Evolutionary conservation across 2,888 invertebrate genomes (phyloP), one percentile per base, ranked within the genome.

Genomic region (Drosophila merina): DNA sequence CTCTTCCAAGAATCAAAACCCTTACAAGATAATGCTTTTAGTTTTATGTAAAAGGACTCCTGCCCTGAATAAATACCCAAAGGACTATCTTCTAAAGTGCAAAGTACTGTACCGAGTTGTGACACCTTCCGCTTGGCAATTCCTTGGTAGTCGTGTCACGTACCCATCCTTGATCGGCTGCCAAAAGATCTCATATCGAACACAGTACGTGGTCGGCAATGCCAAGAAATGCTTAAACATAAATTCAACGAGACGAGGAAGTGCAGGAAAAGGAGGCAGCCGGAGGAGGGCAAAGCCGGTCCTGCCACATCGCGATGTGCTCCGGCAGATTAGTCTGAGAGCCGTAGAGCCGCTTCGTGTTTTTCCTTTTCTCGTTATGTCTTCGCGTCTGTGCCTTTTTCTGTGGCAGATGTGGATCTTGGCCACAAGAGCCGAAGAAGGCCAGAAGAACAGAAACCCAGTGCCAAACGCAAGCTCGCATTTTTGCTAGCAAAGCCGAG

Each of bases 151-250:
- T 60, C 36, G 62, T 45, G 62, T 70, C 70, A 70, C 54, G 55
- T 12, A 8, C 12, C 8, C 70, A 47, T 70, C 62, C 28, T 36
- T 25, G 20, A 50, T 2, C 25, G n/a, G 55, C 57, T 45, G 60
- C 60, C 66, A 74, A 60, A 55, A 82, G 79, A 77, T 77, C 87
- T 85, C 86, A 77, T 89, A 89, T 89, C 89, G 79, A 81, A 75
- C 60, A 55, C 56, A 71, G 72, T 74, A 80, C 77, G 79, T 77
- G 79, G 82, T 60, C 57, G 60, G 75, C 77, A 74, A 63, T 72
- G 75, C 77, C 76, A 75, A 54, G 77, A 79, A 83, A 83, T 77
- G 80, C 70, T 71, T 69, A 69, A 81, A 82, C 82, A 79, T 82
- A 79, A 82, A 82, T 82, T 77, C 74, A 79, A 67, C 71, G 40